Evolutionary conservation across 2,797 vertebrate species (phyloP), one percentile per base, ranked within the genome.

Genomic region (Pseudochromis fuscus): DNA sequence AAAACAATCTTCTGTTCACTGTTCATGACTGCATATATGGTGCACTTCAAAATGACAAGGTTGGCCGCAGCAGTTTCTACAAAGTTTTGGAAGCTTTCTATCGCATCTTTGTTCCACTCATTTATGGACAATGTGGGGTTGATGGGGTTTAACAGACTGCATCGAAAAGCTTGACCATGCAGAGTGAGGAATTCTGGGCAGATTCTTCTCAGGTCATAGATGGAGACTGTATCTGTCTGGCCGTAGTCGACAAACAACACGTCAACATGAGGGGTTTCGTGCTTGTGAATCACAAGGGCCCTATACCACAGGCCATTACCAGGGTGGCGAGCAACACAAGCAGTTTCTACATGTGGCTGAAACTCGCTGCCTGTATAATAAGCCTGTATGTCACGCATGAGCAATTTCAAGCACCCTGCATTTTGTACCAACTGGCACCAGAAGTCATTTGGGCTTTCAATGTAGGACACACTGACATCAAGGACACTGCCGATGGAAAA

Each of bases 211-310:
- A 98, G 88, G 55, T 95, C 92, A 12, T 82, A 87, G 38, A 95
- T 3, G 18, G 94, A 78, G 4, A 98, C 92, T 0, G 72, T 85
- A 35, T 93, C 94, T 11, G 79, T 95, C 67, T 95, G 95, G 37
- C 98, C 98, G 48, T 95, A 98, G 85, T 99, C 98, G 44, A 99
- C 88, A 71, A 96, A 97, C 3, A 95, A 8, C 0, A 98, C 95
- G 51, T 95, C 92, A 8, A 96, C 93, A 11, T 91, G 74, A 37
- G 91, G 82, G 0, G 87, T 80, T 75, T 89, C 56, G 15, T 86
- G 75, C 53, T 87, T 93, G 23, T 84, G 79, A 79, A 94, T 73
- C 23, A 97, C 88, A 63, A 97, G 88, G 58, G 95, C 97, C 87
- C 98, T 95, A 90, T 96, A 97, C 98, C 98, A 99, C 67, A 93